A percentile compares a stretch with the other conserved stretches of the same genome.
Evolutionary conservation across 92 coral and sea anemone species (phyloP).

Genomic region (Ricordea florida): DNA sequence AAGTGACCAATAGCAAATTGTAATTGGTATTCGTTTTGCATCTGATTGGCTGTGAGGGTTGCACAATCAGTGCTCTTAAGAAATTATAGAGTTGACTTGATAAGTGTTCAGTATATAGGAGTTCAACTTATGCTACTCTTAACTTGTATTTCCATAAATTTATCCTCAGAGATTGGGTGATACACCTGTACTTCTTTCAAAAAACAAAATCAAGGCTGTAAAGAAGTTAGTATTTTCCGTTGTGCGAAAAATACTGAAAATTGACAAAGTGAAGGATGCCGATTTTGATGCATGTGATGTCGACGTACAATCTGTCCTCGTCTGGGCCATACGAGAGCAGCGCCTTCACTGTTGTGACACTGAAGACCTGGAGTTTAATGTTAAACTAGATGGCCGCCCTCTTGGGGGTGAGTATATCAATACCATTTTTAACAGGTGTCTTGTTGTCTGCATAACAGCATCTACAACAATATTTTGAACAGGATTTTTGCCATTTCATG

Average conservation of each 20-base stretch:
- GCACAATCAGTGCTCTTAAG: too few species aligned
- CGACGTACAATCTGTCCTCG: constrained; percentile 5
- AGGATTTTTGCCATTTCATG: neutral
- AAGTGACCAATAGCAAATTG: too few species aligned
- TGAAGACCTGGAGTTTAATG: constrained; percentile 25
- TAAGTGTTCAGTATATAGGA: too few species aligned
- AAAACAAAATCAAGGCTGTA: neutral
- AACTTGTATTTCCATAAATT: neutral
- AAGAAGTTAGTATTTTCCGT: neutral
- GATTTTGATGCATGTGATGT: constrained; percentile 21
- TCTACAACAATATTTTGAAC: neutral
- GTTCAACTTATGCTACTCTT: too few species aligned
- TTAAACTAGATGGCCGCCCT: constrained; percentile 44
- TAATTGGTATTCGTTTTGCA: too few species aligned
- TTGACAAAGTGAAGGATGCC: neutral
- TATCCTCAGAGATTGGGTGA: neutral
- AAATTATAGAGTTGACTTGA: too few species aligned
- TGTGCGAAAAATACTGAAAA: neutral
- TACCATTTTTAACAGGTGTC: neutral
- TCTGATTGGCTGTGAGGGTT: too few species aligned
- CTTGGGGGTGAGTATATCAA: constrained; percentile 19
- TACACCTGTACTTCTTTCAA: constrained; percentile 19
- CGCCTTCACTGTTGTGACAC: neutral
- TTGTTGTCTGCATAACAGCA: too few species aligned
- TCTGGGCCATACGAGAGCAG: constrained; percentile 46